Base-by-base conservation (phyloP, 2,113 vertebrate genomes). In the Phainopepla nitens region DNA sequence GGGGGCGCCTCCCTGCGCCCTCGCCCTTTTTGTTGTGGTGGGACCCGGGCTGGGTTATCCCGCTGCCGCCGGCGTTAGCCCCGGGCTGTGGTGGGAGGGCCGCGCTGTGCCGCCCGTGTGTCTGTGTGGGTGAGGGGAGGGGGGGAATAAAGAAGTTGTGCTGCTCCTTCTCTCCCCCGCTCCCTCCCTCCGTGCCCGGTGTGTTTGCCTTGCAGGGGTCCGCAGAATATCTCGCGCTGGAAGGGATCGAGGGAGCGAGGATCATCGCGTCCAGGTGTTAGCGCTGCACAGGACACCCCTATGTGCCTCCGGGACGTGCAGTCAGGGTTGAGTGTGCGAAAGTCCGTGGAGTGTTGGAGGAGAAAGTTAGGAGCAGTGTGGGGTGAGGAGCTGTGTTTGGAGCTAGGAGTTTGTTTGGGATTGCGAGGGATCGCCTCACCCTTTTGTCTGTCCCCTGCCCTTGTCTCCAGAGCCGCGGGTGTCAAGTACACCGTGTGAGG, bases 1-100 rank as follows among this genome's bases (percentile, higher is more conserved):
- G 45, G 73, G 78, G 64, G 61, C 61, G 36, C 54, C 51, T 90
- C 82, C 49, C 71, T 69, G 23, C 86, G 70, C 71, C 42, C 76
- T 85, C 57, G 33, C 56, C 68, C 77, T 41, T 91, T 95, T 87
- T 95, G 78, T 95, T 93, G 81, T 57, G 64, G 35, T 90, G 82
- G 68, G 89, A 94, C 31, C 29, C 47, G 44, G 81, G 81, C 41
- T 56, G 9, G 47, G 57, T 56, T 56, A 29, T 54, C 24, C 35
- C 3, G 4, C 11, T 64, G 3, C 42, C 6, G 17, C n/a, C 5
- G 23, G 27, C 6, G 0, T 51, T 45, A 7, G 4, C 50, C 50
- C 7, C 9, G 31, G 11, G 35, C 41, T 9, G 45, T n/a, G 71
- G 23, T 36, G 82, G 47, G 33, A 54, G 50, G 75, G 51, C 33